A percentile compares a stretch with the other conserved stretches of the same genome.
phyloP scores from a whole-genome alignment of 2,888 invertebrate species.

The Lepeophtheirus nordmannii region DNA sequence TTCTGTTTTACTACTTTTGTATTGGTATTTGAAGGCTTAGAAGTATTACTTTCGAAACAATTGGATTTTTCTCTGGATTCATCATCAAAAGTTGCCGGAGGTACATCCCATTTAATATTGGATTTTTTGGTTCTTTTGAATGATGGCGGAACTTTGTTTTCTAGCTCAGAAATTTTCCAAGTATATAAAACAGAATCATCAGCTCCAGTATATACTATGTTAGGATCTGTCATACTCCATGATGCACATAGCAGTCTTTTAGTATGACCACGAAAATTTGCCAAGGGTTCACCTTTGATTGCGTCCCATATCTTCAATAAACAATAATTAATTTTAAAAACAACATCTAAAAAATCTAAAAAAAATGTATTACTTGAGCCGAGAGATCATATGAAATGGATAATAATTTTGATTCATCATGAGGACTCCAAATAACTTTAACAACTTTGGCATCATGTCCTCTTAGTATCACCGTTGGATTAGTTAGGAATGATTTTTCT shows the following conservation, averaged over 20 bases:
- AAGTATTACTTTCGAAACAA: neutral
- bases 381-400: constrained; percentile 53
- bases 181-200: constrained; percentile 49
- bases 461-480: constrained; percentile 28
- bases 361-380: constrained; percentile 34
- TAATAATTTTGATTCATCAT: constrained; percentile 46
- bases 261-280: constrained; percentile 45
- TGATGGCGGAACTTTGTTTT: constrained; percentile 28
- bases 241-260: constrained; percentile 43
- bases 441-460: constrained; percentile 44
- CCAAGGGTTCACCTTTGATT: constrained; percentile 39
- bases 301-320: constrained; percentile 46
- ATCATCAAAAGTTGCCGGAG: neutral
- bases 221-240: constrained; percentile 50
- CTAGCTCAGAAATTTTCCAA: constrained; percentile 45
- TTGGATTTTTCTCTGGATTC: neutral
- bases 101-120: neutral
- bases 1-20: constrained; percentile 22
- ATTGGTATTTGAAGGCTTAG: neutral
- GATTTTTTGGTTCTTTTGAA: constrained; percentile 16
- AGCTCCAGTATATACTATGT: constrained; percentile 49
- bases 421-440: constrained; percentile 52
- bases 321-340: too few relatives aligned
- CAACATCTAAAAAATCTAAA: too few relatives aligned
- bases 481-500: neutral